Percentiles rank a stretch among this genome's conserved stretches.
Evolutionary conservation across 2,113 vertebrate species (phyloP).

Genomic region (Elaphurus davidianus): DNA sequence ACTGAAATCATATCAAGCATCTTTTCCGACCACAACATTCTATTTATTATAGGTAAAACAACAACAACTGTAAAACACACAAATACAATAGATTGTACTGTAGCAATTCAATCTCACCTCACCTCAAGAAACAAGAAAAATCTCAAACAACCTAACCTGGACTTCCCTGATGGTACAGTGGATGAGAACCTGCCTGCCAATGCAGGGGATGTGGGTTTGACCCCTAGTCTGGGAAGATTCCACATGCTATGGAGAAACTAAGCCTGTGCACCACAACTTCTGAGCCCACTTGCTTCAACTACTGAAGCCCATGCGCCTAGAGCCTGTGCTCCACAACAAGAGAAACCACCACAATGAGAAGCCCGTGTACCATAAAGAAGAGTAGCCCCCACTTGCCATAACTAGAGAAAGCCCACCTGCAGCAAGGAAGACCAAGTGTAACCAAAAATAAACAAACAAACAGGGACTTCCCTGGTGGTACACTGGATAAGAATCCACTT

Average conservation of each 20-base stretch:
- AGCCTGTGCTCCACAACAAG: not conserved
- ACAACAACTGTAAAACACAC: not conserved
- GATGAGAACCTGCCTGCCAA: not conserved
- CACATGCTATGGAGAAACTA: not conserved
- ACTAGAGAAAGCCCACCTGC: not conserved
- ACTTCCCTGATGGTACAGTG: not conserved
- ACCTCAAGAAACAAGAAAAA: not conserved
- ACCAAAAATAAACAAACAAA: not conserved
- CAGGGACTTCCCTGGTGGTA: not conserved
- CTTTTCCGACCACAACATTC: not conserved
- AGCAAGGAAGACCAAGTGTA: not conserved
- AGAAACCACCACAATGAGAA: not conserved
- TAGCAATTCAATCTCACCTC: not conserved
- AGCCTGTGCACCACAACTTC: not conserved
- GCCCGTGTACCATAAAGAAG: not conserved
- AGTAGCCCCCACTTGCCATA: not conserved
- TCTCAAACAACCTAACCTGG: not conserved
- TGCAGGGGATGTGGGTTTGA: not conserved
- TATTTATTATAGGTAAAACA: not conserved
- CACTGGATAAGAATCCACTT: not conserved
- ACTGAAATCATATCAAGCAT: not conserved
- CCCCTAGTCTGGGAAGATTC: not conserved
- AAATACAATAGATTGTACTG: not conserved
- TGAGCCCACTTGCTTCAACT: not conserved
- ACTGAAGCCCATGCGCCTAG: not conserved